Evolutionary conservation across 2,888 invertebrate species (phyloP), one percentile per base, ranked within the genome.

Genomic region (Diachrysia chrysitis): DNA sequence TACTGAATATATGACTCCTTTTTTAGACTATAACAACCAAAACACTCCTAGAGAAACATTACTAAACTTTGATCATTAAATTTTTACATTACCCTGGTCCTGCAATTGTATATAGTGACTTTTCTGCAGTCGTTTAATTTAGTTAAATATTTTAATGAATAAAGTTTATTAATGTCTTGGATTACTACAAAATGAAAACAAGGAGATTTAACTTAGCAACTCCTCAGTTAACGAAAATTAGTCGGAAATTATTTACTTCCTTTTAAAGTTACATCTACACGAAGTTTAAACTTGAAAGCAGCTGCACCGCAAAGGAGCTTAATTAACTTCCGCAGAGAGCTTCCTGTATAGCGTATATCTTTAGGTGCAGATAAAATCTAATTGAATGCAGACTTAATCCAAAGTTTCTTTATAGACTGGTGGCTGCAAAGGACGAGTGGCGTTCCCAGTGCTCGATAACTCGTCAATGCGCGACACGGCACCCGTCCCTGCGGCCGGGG

Each of bases 341-440:
- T 42, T 42, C 42, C 29, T 63, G 66, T 46, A 46, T 61, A 57
- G 51, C 58, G 57, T 32, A 57, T 21, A 64, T 25, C 42, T 46
- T 55, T 53, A 46, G 12, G 48, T 29, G 23, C 23, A 48, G 35
- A 32, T 53, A 16, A n/a, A 54, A 59, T 58, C 62, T 56, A 53
- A 48, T 53, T 32, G 12, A 16, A n/a, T 37, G 12, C 3, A 51
- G 21, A 56, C 16, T n/a, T 14, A n/a, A 10, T 29, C 17, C 19
- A 60, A 9, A 37, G n/a, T 37, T 48, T 48, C 0, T 0, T 25
- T 10, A 23, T 37, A 91, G 90, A 4, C 63, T 90, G 68, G 76
- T 83, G 56, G 83, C 89, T 1, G 72, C 66, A 0, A 69, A 71
- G 4, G 67, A 80, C 0, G 89, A 87, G 58, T 92, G 90, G 89